Base-by-base conservation (phyloP, 2,113 vertebrate genomes). In the Capreolus pygargus region DNA sequence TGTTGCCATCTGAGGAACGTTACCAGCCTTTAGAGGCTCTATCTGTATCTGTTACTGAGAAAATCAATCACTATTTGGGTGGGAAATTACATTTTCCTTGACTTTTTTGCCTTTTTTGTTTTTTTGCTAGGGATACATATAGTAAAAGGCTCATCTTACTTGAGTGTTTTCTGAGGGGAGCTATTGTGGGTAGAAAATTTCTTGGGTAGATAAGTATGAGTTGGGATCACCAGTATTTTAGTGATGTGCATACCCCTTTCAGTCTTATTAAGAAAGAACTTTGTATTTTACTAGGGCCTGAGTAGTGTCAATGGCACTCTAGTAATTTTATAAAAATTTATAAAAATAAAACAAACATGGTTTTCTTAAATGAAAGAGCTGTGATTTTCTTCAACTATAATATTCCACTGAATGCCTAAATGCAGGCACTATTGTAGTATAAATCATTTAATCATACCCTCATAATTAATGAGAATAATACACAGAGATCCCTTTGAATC, bases 91-190 rank as follows among this genome's bases (percentile, higher is more conserved):
- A 91, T 95, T 91, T 94, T 86, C 95, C 92, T 55, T 95, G 16
- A 91, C 36, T 79, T 57, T 57, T 84, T 94, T 74, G 54, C 55
- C 92, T 91, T 30, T 89, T 97, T 97, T 97, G 54, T 97, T 89
- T 25, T 76, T 97, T 97, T 97, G 70, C 97, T 97, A 97, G 90
- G 79, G 94, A 97, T 94, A 43, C 55, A 91, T 91, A 60, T 90
- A 30, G 94, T 39, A 78, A 91, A 79, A 98, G 97, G 64, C 57
- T 86, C 0, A 86, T 8, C 30, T 96, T 78, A 52, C 81, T 96
- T 95, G 94, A 98, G 39, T 27, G 27, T 36, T 17, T 96, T 64
- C 97, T 98, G 39, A 90, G 94, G 92, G 91, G 61, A 43, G 61
- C 36, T 91, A 27, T 96, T 97, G 92, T 96, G 25, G 90, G 79